A percentile compares a stretch with the other conserved stretches of the same genome.
phyloP scores from a whole-genome alignment of 2,888 invertebrate genomes.

The Temnothorax ravouxi region DNA sequence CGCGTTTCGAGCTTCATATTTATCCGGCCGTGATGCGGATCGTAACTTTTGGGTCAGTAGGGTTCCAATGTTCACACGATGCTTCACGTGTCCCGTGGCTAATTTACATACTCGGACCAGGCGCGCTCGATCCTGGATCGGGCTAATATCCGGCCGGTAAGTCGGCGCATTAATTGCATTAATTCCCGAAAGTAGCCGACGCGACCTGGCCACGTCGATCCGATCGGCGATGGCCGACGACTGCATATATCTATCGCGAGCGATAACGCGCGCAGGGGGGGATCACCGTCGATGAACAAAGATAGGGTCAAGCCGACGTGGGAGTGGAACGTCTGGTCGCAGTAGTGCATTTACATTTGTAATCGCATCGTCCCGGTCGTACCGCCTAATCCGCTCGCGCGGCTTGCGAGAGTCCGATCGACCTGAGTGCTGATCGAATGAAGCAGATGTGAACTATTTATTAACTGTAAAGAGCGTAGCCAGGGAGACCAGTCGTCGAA shows the following conservation, averaged over 20 bases:
- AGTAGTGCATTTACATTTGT: conserved; percentile 76
- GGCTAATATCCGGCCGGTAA: conserved; percentile 61
- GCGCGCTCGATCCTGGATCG: conserved; percentile 58
- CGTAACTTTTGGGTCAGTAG: conserved; percentile 23
- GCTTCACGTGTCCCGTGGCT: conserved; percentile 13
- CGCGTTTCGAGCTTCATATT: neutral
- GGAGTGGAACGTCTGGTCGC: conserved; percentile 72
- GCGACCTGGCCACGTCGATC: conserved; percentile 30
- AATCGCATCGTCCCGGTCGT: conserved; percentile 67
- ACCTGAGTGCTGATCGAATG: conserved; percentile 35
- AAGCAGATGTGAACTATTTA: conserved; percentile 26
- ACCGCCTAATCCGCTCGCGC: conserved; percentile 59
- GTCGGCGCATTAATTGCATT: conserved; percentile 68
- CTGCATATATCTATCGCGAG: conserved; percentile 19
- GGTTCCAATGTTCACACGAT: conserved; percentile 20
- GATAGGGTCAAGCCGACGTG: conserved; percentile 77
- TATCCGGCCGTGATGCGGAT: neutral
- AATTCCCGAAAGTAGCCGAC: conserved; percentile 53
- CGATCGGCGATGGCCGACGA: conserved; percentile 8
- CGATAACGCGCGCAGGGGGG: neutral
- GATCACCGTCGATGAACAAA: conserved; percentile 73
- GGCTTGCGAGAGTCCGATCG: conserved; percentile 57
- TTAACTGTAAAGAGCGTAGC: neutral
- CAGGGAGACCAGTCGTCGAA: neutral
- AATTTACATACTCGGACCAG: conserved; percentile 56